Evolutionary conservation across 2,797 vertebrate genomes (phyloP), one percentile per base, ranked within the genome.

Genomic region (Sebastes diaconus): DNA sequence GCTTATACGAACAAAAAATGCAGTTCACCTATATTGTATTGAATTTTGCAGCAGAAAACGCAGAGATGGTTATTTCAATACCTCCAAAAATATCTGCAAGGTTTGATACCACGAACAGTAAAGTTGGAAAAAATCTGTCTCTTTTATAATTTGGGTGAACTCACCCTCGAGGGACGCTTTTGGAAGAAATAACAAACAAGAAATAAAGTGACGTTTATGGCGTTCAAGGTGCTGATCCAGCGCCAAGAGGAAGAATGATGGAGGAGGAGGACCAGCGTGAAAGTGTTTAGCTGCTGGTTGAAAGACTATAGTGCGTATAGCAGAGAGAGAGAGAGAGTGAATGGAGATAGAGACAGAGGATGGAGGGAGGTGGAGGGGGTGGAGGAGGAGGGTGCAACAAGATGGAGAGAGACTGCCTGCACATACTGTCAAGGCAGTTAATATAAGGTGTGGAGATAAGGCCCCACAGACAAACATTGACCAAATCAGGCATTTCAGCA

Each of bases 361-460:
- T 73, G 74, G 81, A 80, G 81, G 66, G 57, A 46, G 42, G 42
- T 18, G 65, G 71, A 2, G 24, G 66, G 4, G 27, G 58, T 2
- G 36, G 14, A 13, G 63, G 27, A 3, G 46, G 76, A 68, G 68
- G 84, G 58, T 30, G 85, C 86, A 90, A 87, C 86, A 92, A 94
- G 95, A 95, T 93, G 93, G 93, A 94, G 94, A 93, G 92, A 90
- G 91, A 94, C 93, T 95, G 94, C 94, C 93, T 93, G 90, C 94
- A 93, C 93, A 94, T 88, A 94, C 94, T 94, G 95, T 94, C 92
- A 94, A 93, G 93, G 92, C 93, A 94, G 95, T 95, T 95, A 96
- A 96, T 96, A 95, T 96, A 95, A 95, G 94, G 94, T 91, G 91
- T 92, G 95, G 92, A 94, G 95, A 96, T 95, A 96, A 95, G 95